A percentile compares a stretch with the other conserved stretches of the same genome.
These are phyloP conservation scores for Bombyx huttoni DNA, from an alignment of 2,888 invertebrate species.

Conservation along the genomic window DNA sequence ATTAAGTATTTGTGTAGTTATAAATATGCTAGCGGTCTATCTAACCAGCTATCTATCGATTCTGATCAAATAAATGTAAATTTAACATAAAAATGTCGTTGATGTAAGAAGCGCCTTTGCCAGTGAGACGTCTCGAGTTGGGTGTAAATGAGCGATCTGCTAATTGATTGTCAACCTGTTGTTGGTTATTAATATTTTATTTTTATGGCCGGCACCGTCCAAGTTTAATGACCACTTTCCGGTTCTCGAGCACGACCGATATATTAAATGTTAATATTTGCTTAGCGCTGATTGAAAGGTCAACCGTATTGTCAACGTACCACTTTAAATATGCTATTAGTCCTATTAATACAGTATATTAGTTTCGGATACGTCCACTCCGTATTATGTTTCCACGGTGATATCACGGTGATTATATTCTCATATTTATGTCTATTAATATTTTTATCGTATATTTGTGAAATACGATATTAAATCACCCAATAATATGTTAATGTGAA, in stretches of 20 bases:
- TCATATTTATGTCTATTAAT: constrained; percentile 23
- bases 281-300: constrained; percentile 49
- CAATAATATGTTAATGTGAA: constrained; percentile 15
- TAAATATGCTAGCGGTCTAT: no score
- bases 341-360: constrained; percentile 31
- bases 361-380: constrained; percentile 13
- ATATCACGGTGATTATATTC: constrained; percentile 17
- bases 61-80: no score
- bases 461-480: constrained; percentile 24
- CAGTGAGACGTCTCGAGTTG: constrained; percentile 5
- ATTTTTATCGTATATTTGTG: constrained; percentile 15
- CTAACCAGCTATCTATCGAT: no score
- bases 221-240: constrained; percentile 57
- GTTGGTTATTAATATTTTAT: constrained; percentile 65
- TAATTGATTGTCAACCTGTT: constrained; percentile 56
- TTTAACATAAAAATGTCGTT: neutral
- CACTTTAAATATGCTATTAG: constrained; percentile 29
- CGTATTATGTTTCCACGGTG: constrained; percentile 28
- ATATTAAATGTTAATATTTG: constrained; percentile 52
- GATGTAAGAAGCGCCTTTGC: neutral
- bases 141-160: constrained; percentile 36
- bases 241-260: constrained; percentile 41
- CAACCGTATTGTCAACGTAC: constrained; percentile 35
- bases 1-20: no score
- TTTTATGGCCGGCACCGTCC: constrained; percentile 47